These are phyloP conservation scores for Watsonalla binaria DNA, from an alignment of 2,888 invertebrate genomes.

Conservation along the genomic window DNA sequence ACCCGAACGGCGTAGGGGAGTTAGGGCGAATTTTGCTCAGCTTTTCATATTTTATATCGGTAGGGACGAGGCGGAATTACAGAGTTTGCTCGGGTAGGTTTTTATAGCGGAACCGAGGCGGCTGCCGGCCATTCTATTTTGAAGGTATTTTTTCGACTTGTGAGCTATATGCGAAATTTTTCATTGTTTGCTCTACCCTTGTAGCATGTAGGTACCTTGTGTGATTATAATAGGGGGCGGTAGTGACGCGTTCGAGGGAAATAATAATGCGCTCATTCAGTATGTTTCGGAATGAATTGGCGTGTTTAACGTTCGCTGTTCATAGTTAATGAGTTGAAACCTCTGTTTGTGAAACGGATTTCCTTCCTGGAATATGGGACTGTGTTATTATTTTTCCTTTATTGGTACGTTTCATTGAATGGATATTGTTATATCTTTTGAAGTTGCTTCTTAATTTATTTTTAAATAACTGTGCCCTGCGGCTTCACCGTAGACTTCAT, in stretches of 20 bases:
- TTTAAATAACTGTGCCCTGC: too few species aligned
- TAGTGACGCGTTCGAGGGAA: conserved; percentile 35
- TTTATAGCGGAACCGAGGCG: conserved; percentile 67
- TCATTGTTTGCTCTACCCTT: conserved; percentile 60
- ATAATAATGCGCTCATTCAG: conserved; percentile 33
- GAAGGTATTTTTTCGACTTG: conserved; percentile 58
- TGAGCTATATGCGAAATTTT: conserved; percentile 51
- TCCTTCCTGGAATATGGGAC: neutral
- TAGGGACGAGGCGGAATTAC: conserved; percentile 69
- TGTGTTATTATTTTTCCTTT: conserved; percentile 2
- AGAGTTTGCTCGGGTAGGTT: conserved; percentile 72
- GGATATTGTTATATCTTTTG: neutral
- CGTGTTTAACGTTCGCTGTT: conserved; percentile 28
- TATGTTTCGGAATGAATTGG: conserved; percentile 33
- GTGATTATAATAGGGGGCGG: conserved; percentile 58
- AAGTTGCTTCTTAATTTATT: neutral
- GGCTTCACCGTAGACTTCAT: too few species aligned
- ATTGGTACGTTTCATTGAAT: neutral
- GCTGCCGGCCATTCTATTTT: conserved; percentile 57
- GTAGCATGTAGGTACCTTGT: conserved; percentile 49
- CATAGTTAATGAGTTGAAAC: conserved; percentile 10
- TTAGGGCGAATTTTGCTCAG: conserved; percentile 64
- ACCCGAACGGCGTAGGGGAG: conserved; percentile 48
- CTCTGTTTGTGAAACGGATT: conserved; percentile 5
- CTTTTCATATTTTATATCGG: conserved; percentile 78